A percentile compares a stretch with the other conserved stretches of the same genome.
phyloP scores from a whole-genome alignment of 2,797 vertebrate genomes.

The Rostrhamus sociabilis region DNA sequence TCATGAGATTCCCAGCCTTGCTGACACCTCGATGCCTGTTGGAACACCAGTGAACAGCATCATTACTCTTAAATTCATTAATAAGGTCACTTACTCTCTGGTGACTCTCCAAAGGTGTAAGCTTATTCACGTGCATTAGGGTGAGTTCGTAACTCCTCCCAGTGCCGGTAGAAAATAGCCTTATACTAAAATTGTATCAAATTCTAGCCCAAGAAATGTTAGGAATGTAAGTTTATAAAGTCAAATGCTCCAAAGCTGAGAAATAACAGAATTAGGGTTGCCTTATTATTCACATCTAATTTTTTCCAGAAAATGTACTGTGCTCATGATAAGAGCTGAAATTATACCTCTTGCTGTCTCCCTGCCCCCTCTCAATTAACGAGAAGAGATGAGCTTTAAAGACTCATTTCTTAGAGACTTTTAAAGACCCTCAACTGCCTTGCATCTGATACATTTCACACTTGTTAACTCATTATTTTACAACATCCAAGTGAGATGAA shows the following conservation, averaged over 20 bases:
- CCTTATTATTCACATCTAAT: background rate
- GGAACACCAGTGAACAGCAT: background rate
- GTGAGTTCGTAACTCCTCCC: background rate
- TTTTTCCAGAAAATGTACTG: background rate
- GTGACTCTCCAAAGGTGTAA: background rate
- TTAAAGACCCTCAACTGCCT: background rate
- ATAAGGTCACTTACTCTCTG: background rate
- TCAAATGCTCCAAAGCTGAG: background rate
- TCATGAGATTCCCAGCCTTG: background rate
- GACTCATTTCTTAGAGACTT: background rate
- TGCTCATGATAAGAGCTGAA: background rate
- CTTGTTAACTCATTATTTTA: background rate
- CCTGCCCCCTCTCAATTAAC: background rate
- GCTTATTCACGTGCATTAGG: background rate
- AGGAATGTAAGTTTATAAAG: background rate
- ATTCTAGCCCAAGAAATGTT: background rate
- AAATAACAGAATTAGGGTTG: background rate
- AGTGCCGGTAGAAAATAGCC: background rate
- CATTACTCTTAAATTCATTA: background rate
- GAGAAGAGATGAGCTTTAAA: background rate
- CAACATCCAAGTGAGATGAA: background rate
- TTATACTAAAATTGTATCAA: background rate
- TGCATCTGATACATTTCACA: background rate
- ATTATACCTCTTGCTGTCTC: background rate
- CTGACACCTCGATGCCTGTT: conserved; percentile 6